These are phyloP conservation scores for Leptopilina myrica DNA, from an alignment of 2,888 invertebrate genomes.

Conservation along the genomic window DNA sequence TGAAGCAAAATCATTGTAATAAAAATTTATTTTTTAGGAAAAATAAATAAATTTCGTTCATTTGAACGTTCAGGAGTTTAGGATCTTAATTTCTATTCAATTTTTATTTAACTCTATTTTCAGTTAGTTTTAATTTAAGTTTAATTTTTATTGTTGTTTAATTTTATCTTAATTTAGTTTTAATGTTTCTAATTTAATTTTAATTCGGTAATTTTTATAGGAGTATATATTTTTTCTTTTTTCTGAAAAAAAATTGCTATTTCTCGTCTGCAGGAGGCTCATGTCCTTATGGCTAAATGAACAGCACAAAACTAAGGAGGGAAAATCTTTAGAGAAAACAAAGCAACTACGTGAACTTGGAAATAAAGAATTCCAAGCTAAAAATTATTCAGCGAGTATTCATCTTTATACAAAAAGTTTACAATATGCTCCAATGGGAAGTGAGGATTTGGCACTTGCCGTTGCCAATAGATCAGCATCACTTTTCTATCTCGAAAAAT, in stretches of 20 bases:
- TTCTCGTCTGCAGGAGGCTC: constrained; percentile 63
- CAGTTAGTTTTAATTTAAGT: too few relatives aligned
- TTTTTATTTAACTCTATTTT: too few relatives aligned
- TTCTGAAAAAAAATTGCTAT: neutral
- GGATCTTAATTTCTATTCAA: too few relatives aligned
- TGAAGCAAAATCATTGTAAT: too few relatives aligned
- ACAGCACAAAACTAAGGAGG: constrained; percentile 65
- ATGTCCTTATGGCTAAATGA: constrained; percentile 71
- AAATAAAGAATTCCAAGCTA: constrained; percentile 80
- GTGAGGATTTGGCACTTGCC: constrained; percentile 81
- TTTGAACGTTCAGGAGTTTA: too few relatives aligned
- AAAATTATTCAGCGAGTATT: constrained; percentile 78
- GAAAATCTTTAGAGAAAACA: constrained; percentile 71
- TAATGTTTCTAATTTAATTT: too few relatives aligned
- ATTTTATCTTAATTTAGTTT: too few relatives aligned
- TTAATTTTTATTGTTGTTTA: too few relatives aligned
- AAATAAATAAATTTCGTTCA: too few relatives aligned
- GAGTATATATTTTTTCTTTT: too few relatives aligned
- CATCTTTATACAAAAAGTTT: constrained; percentile 82
- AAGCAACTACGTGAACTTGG: constrained; percentile 77
- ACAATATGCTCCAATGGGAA: constrained; percentile 79
- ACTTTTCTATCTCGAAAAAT: constrained; percentile 80
- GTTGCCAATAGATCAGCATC: constrained; percentile 85
- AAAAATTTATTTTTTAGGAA: too few relatives aligned
- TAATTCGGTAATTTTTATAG: too few relatives aligned